Percentiles rank a stretch among this genome's conserved stretches.
These are phyloP conservation scores for Vidua macroura DNA, from an alignment of 2,113 vertebrate species.

Conservation along the genomic window DNA sequence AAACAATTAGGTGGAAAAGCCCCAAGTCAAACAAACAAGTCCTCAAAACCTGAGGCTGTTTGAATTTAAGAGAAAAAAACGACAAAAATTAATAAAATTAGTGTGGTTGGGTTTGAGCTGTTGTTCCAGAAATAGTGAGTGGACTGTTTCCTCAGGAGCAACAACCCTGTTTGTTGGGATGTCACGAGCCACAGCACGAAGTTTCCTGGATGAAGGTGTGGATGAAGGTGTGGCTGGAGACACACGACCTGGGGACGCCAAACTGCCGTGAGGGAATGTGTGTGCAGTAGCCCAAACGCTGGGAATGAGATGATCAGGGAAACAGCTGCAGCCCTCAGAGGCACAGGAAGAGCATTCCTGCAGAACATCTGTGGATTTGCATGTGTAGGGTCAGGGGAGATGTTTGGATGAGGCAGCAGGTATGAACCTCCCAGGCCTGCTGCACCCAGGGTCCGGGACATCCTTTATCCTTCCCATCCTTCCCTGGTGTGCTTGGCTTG, in stretches of 20 bases:
- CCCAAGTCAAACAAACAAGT: neutral
- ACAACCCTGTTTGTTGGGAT: neutral
- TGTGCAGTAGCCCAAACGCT: neutral
- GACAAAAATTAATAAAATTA: neutral
- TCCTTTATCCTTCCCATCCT: neutral
- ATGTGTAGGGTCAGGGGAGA: neutral
- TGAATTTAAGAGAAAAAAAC: neutral
- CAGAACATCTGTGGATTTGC: neutral
- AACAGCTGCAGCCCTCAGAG: neutral
- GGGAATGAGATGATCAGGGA: neutral
- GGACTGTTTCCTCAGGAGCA: neutral
- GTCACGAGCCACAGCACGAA: fast-evolving
- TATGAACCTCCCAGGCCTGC: neutral
- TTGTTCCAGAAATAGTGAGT: neutral
- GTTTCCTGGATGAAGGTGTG: neutral
- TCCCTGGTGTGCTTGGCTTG: neutral
- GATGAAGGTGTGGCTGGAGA: neutral
- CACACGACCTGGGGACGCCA: fast-evolving
- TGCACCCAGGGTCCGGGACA: neutral
- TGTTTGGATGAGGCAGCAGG: neutral
- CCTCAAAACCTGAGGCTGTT: neutral
- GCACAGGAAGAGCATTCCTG: neutral
- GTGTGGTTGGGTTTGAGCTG: neutral
- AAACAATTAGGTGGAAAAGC: neutral
- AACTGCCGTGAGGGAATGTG: fast-evolving